These are phyloP conservation scores for Euleptes europaea DNA, from an alignment of 2,113 vertebrate genomes.

Conservation along the genomic window DNA sequence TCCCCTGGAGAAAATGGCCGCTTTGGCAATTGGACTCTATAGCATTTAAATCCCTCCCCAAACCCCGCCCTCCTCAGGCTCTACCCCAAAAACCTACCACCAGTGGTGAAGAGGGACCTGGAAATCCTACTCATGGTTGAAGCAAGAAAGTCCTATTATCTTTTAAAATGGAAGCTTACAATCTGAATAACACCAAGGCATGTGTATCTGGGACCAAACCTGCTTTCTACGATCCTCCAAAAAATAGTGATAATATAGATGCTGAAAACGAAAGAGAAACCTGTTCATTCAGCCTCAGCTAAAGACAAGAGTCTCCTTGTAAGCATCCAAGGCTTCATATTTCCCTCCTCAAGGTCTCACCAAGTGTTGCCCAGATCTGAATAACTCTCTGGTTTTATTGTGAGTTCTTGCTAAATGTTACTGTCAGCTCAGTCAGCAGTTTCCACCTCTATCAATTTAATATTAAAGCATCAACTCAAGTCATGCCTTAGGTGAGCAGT, in stretches of 20 bases:
- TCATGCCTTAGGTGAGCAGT: conserved; percentile 50
- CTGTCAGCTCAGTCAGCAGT: neutral
- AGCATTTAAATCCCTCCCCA: no score
- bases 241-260: neutral
- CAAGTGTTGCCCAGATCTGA: neutral
- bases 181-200: neutral
- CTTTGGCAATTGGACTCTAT: no score
- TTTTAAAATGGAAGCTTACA: neutral
- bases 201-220: neutral
- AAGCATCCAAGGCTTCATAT: neutral
- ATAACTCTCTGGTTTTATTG: neutral
- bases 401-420: neutral
- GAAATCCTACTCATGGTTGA: neutral
- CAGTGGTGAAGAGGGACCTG: no score
- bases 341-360: neutral
- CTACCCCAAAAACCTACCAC: no score
- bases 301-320: neutral
- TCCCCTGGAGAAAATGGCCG: no score
- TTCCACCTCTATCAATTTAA: conserved; percentile 12
- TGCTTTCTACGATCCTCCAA: neutral
- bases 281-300: neutral
- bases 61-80: no score
- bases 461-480: conserved; percentile 51
- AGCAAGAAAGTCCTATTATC: neutral
- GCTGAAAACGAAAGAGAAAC: neutral